phyloP scores from a whole-genome alignment of 2,113 vertebrate species.

The Micromys minutus region DNA sequence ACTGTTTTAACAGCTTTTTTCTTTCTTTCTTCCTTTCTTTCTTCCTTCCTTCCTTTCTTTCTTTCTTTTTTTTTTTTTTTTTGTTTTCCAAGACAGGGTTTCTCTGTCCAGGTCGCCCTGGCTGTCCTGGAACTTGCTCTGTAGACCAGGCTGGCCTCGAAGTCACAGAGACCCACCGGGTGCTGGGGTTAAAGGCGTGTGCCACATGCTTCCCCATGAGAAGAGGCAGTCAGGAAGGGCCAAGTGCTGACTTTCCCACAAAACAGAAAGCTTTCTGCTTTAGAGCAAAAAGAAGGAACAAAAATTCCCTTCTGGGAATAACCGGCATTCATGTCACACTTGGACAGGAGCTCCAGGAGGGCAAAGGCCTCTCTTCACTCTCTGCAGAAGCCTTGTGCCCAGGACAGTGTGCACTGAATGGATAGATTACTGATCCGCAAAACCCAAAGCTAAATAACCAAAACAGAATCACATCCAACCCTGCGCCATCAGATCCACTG shows the following conservation, averaged over 20 bases:
- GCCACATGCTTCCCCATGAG: not conserved
- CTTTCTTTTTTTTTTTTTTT: too few species aligned
- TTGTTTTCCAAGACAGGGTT: not conserved
- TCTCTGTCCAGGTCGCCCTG: not conserved
- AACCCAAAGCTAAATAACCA: not conserved
- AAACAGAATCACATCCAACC: too few species aligned
- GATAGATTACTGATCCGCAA: not conserved
- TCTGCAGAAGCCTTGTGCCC: not conserved
- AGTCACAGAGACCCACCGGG: not conserved
- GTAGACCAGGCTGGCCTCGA: not conserved
- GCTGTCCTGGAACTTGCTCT: not conserved
- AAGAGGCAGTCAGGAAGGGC: not conserved
- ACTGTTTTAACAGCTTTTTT: not conserved
- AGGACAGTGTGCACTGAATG: not conserved
- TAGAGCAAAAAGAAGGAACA: not conserved
- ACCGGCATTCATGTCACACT: fast-evolving
- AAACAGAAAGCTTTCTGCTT: not conserved
- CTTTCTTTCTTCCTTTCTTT: too few species aligned
- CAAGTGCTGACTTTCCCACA: not conserved
- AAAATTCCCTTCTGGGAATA: not conserved
- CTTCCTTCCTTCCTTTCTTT: too few species aligned
- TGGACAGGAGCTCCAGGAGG: not conserved
- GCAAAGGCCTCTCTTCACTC: not conserved
- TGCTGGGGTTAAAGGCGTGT: not conserved
- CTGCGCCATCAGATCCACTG: too few species aligned